Evolutionary conservation across 2,888 invertebrate genomes (phyloP).

Genomic region (Acronicta psi): DNA sequence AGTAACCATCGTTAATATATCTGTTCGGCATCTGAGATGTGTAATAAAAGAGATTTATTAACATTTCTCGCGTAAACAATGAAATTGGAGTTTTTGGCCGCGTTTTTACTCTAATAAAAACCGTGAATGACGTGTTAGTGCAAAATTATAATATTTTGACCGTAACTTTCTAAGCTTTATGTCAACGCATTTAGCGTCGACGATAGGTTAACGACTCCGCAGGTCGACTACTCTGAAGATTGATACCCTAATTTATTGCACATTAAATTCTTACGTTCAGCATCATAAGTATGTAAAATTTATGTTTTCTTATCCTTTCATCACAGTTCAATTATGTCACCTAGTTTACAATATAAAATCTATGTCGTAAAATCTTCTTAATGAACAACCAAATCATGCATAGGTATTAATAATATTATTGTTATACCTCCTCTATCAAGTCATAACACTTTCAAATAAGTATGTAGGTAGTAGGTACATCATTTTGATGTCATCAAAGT

Average conservation of each 20-base stretch:
- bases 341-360: conserved; percentile 4
- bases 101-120: conserved; percentile 26
- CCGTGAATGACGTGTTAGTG: conserved; percentile 20
- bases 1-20: conserved; percentile 55
- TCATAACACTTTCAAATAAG: too few relatives aligned
- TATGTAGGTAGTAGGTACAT: too few relatives aligned
- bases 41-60: conserved; percentile 67
- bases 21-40: conserved; percentile 55
- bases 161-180: conserved; percentile 46
- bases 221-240: conserved; percentile 39
- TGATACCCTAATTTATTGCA: conserved; percentile 47
- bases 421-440: too few relatives aligned
- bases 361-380: conserved; percentile 2
- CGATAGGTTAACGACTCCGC: conserved; percentile 47
- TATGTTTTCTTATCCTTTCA: conserved; percentile 30
- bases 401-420: too few relatives aligned
- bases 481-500: too few relatives aligned
- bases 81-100: conserved; percentile 23
- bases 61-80: conserved; percentile 45
- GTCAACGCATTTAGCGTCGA: conserved; percentile 45
- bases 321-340: conserved; percentile 3
- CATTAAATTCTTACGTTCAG: conserved; percentile 43
- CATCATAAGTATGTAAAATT: conserved; percentile 47
- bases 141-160: conserved; percentile 45
- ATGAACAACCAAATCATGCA: background rate